Conservation (phyloP, 2,113 vertebrate genomes). For the Amazona guildingii region DNA sequence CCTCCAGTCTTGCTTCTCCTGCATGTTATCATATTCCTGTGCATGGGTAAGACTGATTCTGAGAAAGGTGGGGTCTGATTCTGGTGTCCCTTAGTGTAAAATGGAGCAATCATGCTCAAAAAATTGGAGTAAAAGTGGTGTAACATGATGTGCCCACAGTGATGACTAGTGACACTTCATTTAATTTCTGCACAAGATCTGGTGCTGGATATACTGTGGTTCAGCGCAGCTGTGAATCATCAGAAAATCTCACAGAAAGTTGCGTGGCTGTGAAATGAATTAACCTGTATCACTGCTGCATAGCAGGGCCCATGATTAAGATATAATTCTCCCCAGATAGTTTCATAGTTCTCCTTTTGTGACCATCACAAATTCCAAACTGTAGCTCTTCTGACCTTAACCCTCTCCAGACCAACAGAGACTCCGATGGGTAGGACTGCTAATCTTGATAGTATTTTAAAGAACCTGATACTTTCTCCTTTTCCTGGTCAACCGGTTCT, state of each 20-base stretch:
- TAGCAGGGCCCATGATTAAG: conserved; percentile 55
- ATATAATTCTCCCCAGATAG: conserved; percentile 52
- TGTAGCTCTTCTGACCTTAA: neutral
- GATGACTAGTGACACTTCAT: neutral
- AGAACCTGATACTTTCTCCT: neutral
- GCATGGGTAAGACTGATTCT: neutral
- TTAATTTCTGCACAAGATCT: conserved; percentile 15
- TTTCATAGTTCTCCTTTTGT: conserved; percentile 20
- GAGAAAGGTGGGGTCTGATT: neutral
- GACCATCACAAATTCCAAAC: conserved; percentile 17
- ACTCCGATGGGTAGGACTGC: neutral
- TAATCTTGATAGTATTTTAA: neutral
- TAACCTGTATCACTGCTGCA: conserved; percentile 62
- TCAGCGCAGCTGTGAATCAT: conserved; percentile 1
- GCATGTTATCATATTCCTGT: accelerated
- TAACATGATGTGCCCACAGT: neutral
- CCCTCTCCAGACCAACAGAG: neutral
- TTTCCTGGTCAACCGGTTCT: neutral
- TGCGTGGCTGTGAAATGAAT: conserved; percentile 57
- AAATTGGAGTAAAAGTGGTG: neutral
- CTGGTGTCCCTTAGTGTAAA: neutral
- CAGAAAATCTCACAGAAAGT: conserved; percentile 42
- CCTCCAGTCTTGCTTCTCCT: neutral
- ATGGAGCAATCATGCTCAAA: neutral
- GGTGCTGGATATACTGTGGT: neutral